These are phyloP conservation scores for Torymus aiolomorphi DNA, from an alignment of 2,888 invertebrate species.

Conservation along the genomic window DNA sequence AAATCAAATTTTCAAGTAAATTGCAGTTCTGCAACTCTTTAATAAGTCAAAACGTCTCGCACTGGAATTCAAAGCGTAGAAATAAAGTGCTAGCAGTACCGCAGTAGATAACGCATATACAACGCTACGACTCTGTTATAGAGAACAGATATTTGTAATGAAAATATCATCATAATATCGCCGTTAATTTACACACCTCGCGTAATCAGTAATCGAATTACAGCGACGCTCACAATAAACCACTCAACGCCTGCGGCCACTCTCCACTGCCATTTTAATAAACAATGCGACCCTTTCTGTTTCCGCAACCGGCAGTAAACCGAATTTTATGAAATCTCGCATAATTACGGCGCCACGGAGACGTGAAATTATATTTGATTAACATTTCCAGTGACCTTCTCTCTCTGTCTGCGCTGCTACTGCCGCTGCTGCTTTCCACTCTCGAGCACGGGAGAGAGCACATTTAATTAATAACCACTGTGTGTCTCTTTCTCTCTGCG, in stretches of 20 bases:
- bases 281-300: not conserved
- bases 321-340: conserved; percentile 14
- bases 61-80: no score
- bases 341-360: conserved; percentile 6
- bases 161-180: no score
- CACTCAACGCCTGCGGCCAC: not conserved
- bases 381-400: conserved; percentile 25
- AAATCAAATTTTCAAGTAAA: no score
- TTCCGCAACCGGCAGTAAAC: not conserved
- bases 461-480: conserved; percentile 53
- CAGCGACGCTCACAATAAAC: no score
- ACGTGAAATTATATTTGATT: conserved; percentile 37
- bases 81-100: no score
- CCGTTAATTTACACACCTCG: no score
- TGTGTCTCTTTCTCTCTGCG: conserved; percentile 6
- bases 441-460: conserved; percentile 3
- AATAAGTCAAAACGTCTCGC: no score
- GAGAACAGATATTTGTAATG: no score
- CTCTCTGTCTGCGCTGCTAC: not conserved
- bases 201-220: no score
- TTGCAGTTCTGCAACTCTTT: no score
- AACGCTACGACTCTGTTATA: no score
- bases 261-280: not conserved
- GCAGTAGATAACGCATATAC: no score
- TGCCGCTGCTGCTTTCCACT: conserved; percentile 20